These are phyloP conservation scores for Paradoxurus hermaphroditus DNA, from an alignment of 2,113 vertebrate genomes.

Conservation along the genomic window DNA sequence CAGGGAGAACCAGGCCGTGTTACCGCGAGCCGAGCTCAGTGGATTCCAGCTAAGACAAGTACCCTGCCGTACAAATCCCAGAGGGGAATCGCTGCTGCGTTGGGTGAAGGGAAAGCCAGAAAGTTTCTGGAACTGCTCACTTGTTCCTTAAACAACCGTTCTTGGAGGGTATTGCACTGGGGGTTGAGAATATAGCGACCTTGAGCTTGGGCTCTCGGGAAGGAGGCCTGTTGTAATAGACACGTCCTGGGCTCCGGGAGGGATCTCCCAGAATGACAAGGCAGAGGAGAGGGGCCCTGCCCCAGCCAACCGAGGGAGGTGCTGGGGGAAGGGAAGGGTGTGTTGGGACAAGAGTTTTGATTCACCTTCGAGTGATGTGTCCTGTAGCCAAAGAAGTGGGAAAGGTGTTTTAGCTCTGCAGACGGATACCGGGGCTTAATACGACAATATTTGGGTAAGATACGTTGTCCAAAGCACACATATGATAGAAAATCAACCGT, in stretches of 20 bases:
- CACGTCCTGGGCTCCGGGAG: fast-evolving
- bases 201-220: not conserved
- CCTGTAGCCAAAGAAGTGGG: not conserved
- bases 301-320: not conserved
- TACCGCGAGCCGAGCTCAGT: fast-evolving
- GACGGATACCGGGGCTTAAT: not conserved
- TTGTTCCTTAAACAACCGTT: not conserved
- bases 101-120: not conserved
- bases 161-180: not conserved
- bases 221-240: not conserved
- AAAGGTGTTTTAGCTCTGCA: not conserved
- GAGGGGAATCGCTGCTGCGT: not conserved
- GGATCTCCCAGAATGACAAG: too few species aligned
- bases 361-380: not conserved
- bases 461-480: not conserved
- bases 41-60: not conserved
- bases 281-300: not conserved
- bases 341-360: too few species aligned
- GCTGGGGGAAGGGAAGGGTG: fast-evolving
- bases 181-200: not conserved
- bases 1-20: not conserved
- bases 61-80: not conserved
- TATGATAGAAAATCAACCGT: not conserved
- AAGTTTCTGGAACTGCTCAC: not conserved
- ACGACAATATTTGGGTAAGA: not conserved